A percentile compares a stretch with the other conserved stretches of the same genome.
These are phyloP conservation scores for Cephonodes hylas DNA, from an alignment of 2,888 invertebrate species.

Conservation along the genomic window DNA sequence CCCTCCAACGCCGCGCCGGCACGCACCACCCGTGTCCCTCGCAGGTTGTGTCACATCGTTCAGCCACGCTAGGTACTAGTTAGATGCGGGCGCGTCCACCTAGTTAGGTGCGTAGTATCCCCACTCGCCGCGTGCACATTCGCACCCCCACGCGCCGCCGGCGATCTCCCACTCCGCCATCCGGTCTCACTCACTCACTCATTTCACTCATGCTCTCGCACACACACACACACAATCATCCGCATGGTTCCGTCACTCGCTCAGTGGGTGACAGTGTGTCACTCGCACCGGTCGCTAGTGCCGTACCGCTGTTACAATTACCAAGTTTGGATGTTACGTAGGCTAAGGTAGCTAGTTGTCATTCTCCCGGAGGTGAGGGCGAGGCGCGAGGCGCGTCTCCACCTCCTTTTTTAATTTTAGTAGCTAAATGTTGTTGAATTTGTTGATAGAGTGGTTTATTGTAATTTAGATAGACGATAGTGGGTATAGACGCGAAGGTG, in stretches of 20 bases:
- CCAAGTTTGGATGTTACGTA: slow-evolving; percentile 4
- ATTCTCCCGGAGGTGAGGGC: slow-evolving; percentile 6
- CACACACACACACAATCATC: not conserved
- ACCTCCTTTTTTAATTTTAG: slow-evolving; percentile 70
- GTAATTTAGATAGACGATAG: slow-evolving; percentile 64
- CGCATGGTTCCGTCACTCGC: slow-evolving; percentile 4
- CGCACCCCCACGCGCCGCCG: slow-evolving; percentile 17
- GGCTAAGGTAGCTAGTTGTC: slow-evolving; percentile 27
- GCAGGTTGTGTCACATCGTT: slow-evolving; percentile 42
- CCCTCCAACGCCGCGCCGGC: slow-evolving; percentile 15
- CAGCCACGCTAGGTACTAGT: slow-evolving; percentile 30
- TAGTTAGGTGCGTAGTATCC: not conserved
- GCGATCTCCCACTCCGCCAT: slow-evolving; percentile 15
- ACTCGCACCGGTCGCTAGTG: not conserved
- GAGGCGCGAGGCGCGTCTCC: slow-evolving; percentile 39
- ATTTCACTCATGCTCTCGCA: not conserved
- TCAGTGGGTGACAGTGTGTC: not conserved
- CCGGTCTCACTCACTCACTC: slow-evolving; percentile 4
- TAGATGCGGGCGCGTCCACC: slow-evolving; percentile 11
- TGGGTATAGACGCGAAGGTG: slow-evolving; percentile 61
- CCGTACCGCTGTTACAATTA: not conserved
- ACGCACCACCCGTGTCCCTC: slow-evolving; percentile 26
- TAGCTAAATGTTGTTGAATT: slow-evolving; percentile 80
- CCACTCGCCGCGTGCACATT: not conserved
- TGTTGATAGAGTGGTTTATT: slow-evolving; percentile 78